Base-by-base conservation (phyloP, 2,888 invertebrate genomes). In the Amphipoea oculea region DNA sequence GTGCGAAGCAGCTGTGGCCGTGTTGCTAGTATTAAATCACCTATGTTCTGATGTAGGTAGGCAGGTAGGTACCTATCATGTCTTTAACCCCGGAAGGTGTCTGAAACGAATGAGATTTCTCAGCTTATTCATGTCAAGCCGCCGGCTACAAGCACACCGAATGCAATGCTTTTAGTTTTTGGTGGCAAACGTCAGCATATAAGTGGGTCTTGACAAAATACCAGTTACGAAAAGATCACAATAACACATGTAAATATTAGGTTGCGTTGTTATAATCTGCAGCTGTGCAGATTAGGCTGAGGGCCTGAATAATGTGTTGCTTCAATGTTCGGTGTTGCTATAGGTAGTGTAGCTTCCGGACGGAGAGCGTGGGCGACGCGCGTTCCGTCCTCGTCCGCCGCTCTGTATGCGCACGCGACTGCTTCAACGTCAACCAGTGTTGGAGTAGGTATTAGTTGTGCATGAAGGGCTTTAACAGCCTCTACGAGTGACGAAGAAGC, bases 201-300 rank as follows among this genome's bases (percentile, higher is more conserved):
- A 48, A 3, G 40, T 51, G 6, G 12, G 6, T 57, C 29, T 42
- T 63, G n/a, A 63, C 6, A 42, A 66, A 12, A 14, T 36, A 40
- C 20, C 20, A 23, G 36, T 57, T 57, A 29, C 7, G 40, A 48
- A 79, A 4, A 29, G 48, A 51, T 14, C 29, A 48, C 12, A 23
- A 36, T 36, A 20, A 14, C 11, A 54, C 5, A 12, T 54, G 20
- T 48, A 36, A 48, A 51, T 60, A 51, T 42, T 36, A 67, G 17
- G n/a, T 76, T 76, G 12, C 20, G n/a, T 54, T 76, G 29, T 67
- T 75, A 57, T 72, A 72, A 68, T 68, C 54, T 42, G 62, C 36
- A 68, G n/a, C 68, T 72, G 72, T 60, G 63, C 63, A 85, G 85
- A 73, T 85, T 85, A 81, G 29, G 42, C n/a, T 71, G 60, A 45